These are phyloP conservation scores for Macquaria australasica DNA, from an alignment of 2,113 vertebrate species.

Conservation along the genomic window DNA sequence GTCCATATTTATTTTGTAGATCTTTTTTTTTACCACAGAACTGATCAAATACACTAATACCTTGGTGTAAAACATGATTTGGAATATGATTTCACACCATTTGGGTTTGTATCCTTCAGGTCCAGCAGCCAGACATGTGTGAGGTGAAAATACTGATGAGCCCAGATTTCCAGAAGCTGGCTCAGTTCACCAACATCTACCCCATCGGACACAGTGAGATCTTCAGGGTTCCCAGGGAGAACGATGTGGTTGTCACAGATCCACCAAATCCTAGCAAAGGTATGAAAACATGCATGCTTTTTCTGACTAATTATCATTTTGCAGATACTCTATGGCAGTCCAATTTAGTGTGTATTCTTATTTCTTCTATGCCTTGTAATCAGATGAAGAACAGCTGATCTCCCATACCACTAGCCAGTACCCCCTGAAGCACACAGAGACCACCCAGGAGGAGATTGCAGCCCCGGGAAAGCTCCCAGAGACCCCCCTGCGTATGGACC, in stretches of 20 bases:
- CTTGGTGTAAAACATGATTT: neutral
- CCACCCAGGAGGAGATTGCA: slow-evolving; percentile 91
- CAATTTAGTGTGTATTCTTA: neutral
- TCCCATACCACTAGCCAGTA: slow-evolving; percentile 94
- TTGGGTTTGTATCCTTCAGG: slow-evolving; percentile 78
- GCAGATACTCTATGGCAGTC: neutral
- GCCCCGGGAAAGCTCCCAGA: slow-evolving; percentile 94
- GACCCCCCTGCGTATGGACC: slow-evolving; percentile 91
- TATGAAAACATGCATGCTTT: slow-evolving; percentile 51
- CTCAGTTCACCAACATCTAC: slow-evolving; percentile 88
- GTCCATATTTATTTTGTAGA: neutral
- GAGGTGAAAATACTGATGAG: slow-evolving; percentile 93
- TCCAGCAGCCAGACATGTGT: slow-evolving; percentile 91
- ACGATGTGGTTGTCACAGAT: slow-evolving; percentile 89
- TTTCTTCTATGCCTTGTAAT: neutral
- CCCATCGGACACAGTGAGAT: slow-evolving; percentile 91
- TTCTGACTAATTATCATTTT: neutral
- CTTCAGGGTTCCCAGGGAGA: slow-evolving; percentile 88
- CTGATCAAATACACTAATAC: neutral
- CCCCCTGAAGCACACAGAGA: slow-evolving; percentile 87
- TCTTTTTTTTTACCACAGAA: neutral
- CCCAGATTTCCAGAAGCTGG: slow-evolving; percentile 86
- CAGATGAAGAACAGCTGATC: slow-evolving; percentile 84
- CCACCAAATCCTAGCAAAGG: slow-evolving; percentile 88
- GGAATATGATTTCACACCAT: neutral